phyloP scores from a whole-genome alignment of 92 coral and sea anemone genomes.

The Actinostola sp. region DNA sequence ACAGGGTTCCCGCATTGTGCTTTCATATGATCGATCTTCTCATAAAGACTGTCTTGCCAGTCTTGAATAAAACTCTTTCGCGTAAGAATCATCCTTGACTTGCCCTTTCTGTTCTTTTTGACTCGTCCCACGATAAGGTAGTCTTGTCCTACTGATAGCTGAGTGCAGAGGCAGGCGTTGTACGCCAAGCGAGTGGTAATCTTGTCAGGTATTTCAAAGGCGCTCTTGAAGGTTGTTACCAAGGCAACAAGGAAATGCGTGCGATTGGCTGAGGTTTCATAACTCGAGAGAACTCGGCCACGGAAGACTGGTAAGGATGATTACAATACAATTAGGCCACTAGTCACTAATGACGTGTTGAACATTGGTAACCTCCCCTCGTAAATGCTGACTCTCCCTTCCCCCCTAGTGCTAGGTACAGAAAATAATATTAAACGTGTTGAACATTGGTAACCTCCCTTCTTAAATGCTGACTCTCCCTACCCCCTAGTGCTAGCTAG shows the following conservation, averaged over 20 bases:
- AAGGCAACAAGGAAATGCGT: conserved; percentile 24
- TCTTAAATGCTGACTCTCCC: too few relatives aligned
- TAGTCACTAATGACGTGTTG: background rate
- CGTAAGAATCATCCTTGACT: conserved; percentile 14
- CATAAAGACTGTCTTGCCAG: conserved; percentile 29
- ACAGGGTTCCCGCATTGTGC: conserved; percentile 13
- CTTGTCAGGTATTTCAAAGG: conserved; percentile 21
- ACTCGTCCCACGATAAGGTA: conserved; percentile 40
- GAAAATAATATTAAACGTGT: too few relatives aligned
- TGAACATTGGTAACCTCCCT: too few relatives aligned
- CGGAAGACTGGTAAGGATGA: conserved; percentile 17
- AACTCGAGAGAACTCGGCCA: conserved; percentile 13
- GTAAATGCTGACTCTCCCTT: too few relatives aligned
- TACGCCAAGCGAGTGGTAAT: conserved; percentile 9
- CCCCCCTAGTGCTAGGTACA: too few relatives aligned
- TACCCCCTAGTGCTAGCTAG: too few relatives aligned
- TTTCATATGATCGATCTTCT: conserved; percentile 6
- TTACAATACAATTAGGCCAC: background rate
- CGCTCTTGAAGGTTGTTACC: conserved; percentile 17
- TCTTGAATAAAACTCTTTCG: conserved; percentile 35
- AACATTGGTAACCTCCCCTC: too few relatives aligned
- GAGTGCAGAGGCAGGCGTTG: conserved; percentile 31
- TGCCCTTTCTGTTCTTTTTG: conserved; percentile 14
- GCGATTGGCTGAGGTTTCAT: conserved; percentile 7
- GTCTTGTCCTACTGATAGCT: conserved; percentile 9